A percentile compares a stretch with the other conserved stretches of the same genome.
phyloP scores from a whole-genome alignment of 2,888 invertebrate genomes.

The Sthenelais limicola region DNA sequence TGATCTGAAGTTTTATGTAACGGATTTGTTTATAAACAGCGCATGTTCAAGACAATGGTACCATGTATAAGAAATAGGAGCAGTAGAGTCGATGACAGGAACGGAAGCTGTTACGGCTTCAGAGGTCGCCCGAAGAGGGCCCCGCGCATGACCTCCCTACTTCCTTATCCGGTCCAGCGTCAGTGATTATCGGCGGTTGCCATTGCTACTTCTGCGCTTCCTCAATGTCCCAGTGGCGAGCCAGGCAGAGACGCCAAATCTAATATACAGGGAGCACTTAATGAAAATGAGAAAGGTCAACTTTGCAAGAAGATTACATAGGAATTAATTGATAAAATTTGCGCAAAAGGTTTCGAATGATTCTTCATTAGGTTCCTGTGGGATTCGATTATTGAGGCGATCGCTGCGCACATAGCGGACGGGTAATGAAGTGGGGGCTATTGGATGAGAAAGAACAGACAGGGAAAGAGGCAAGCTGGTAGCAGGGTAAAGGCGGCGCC shows the following conservation, averaged over 20 bases:
- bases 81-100: too few species aligned
- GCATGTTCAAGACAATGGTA: too few species aligned
- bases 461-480: neutral
- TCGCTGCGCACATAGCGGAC: neutral
- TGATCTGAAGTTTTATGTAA: too few species aligned
- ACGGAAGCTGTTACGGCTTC: too few species aligned
- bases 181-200: constrained; percentile 6
- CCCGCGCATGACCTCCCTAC: too few species aligned
- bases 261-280: constrained; percentile 35
- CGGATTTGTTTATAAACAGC: too few species aligned
- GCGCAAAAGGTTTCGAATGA: constrained; percentile 6
- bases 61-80: too few species aligned
- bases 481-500: neutral
- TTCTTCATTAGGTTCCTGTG: constrained; percentile 10
- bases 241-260: constrained; percentile 2
- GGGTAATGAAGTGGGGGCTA: neutral
- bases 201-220: neutral
- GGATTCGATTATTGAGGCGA: constrained; percentile 9
- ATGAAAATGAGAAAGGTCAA: constrained; percentile 40
- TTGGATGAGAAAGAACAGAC: neutral
- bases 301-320: constrained; percentile 35
- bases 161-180: too few species aligned
- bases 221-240: neutral
- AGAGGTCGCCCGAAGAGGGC: too few species aligned
- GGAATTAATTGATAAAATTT: constrained; percentile 36